phyloP scores from a whole-genome alignment of 2,797 vertebrate species.

The Aeoliscus strigatus region DNA sequence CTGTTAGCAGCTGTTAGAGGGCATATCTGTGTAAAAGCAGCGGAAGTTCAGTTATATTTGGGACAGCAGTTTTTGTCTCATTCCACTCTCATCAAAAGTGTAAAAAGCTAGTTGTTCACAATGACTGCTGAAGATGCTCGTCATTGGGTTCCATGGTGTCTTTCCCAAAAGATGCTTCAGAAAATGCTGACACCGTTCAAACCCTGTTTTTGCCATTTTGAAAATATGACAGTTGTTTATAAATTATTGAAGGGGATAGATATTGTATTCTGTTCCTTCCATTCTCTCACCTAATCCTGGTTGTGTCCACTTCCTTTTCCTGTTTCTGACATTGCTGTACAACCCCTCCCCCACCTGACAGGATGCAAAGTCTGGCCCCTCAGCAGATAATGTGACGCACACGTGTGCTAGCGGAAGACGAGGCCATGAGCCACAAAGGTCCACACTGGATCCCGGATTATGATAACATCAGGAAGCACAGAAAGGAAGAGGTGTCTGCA shows the following conservation, averaged over 20 bases:
- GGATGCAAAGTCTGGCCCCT: slow-evolving; percentile 88
- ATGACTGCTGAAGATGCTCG: slow-evolving; percentile 4
- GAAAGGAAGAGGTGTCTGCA: slow-evolving; percentile 76
- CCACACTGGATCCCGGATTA: slow-evolving; percentile 76
- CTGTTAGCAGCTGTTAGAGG: too few relatives aligned
- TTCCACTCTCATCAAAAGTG: slow-evolving; percentile 5
- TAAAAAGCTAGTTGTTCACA: slow-evolving; percentile 5
- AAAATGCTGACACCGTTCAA: slow-evolving; percentile 20
- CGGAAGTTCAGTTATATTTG: neutral
- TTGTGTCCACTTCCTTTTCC: slow-evolving; percentile 92
- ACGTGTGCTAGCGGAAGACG: slow-evolving; percentile 82
- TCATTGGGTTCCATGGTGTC: slow-evolving; percentile 16
- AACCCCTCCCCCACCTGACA: slow-evolving; percentile 68
- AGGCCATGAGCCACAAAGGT: slow-evolving; percentile 91
- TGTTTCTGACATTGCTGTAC: slow-evolving; percentile 76
- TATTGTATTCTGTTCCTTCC: slow-evolving; percentile 70
- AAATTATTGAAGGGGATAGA: slow-evolving; percentile 60
- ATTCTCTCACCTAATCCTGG: slow-evolving; percentile 70
- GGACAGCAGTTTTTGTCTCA: neutral
- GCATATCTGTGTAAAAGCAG: too few relatives aligned
- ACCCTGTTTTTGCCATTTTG: slow-evolving; percentile 35
- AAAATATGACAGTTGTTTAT: slow-evolving; percentile 63
- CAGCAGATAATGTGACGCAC: slow-evolving; percentile 94
- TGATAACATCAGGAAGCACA: slow-evolving; percentile 91
- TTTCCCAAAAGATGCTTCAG: slow-evolving; percentile 17